Percentiles rank a stretch among this genome's conserved stretches.
Conservation (phyloP, 2,113 vertebrate species). For the Mohoua ochrocephala region DNA sequence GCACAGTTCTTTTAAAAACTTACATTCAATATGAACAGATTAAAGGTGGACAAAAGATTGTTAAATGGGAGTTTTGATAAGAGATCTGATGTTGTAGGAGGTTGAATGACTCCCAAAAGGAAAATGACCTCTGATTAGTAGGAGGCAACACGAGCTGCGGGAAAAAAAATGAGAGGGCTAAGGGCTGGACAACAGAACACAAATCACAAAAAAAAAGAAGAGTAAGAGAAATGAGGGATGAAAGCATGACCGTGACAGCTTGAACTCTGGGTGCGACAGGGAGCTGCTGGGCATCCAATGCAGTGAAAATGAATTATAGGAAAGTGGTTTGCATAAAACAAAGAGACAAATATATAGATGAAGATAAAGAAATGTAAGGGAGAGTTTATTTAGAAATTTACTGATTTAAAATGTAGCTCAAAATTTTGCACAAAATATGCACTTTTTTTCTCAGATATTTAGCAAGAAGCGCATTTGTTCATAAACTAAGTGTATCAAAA, state of each 20-base stretch:
- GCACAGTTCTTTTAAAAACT: accelerated
- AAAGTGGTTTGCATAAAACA: background rate
- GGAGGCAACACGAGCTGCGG: background rate
- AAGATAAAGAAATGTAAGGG: background rate
- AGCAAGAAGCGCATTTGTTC: background rate
- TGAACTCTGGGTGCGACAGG: background rate
- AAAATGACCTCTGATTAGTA: background rate
- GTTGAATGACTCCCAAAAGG: background rate
- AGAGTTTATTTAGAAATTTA: background rate
- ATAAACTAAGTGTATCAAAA: background rate
- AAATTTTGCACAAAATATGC: background rate
- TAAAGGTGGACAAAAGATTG: background rate
- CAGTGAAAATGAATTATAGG: background rate
- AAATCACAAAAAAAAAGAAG: background rate
- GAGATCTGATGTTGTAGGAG: background rate
- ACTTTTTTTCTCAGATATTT: background rate
- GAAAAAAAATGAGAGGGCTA: background rate
- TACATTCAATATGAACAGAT: background rate
- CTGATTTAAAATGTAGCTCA: background rate
- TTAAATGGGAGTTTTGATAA: background rate
- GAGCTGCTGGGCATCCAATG: background rate
- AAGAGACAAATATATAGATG: background rate
- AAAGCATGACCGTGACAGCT: background rate
- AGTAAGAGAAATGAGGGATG: background rate
- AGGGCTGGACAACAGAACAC: background rate